Evolutionary conservation across 2,888 invertebrate genomes (phyloP).

Genomic region (Salticus scenicus): DNA sequence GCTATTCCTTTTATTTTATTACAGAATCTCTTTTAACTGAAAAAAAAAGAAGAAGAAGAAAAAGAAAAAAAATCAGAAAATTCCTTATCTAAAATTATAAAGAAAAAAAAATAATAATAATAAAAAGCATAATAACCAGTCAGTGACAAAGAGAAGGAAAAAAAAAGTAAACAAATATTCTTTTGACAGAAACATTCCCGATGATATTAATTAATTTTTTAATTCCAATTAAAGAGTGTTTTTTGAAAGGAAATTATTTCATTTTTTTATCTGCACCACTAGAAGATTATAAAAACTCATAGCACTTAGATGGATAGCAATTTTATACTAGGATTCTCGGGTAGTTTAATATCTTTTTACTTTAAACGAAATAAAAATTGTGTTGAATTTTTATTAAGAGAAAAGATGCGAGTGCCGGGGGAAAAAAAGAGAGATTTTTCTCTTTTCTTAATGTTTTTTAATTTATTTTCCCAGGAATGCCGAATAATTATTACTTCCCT

Average conservation of each 20-base stretch:
- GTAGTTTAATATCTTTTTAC: conserved; percentile 25
- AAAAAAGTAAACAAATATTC: conserved; percentile 24
- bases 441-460: neutral
- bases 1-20: neutral
- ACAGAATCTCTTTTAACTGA: neutral
- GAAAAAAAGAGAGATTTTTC: conserved; percentile 7
- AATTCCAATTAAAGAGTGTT: conserved; percentile 52
- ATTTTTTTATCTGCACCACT: neutral
- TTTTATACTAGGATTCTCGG: conserved; percentile 22
- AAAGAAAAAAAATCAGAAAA: neutral
- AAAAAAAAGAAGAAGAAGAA: neutral
- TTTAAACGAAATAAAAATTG: too few species aligned
- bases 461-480: neutral
- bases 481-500: conserved; percentile 38
- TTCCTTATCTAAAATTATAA: neutral
- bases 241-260: neutral
- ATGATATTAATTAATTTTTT: conserved; percentile 56
- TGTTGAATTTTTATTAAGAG: too few species aligned
- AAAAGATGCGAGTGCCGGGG: neutral
- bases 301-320: conserved; percentile 40
- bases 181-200: conserved; percentile 44
- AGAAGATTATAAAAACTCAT: conserved; percentile 56
- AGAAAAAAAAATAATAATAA: too few species aligned
- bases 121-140: conserved; percentile 7
- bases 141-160: conserved; percentile 3